Conservation (phyloP, 2,888 invertebrate genomes). For the Adelphocoris suturalis region DNA sequence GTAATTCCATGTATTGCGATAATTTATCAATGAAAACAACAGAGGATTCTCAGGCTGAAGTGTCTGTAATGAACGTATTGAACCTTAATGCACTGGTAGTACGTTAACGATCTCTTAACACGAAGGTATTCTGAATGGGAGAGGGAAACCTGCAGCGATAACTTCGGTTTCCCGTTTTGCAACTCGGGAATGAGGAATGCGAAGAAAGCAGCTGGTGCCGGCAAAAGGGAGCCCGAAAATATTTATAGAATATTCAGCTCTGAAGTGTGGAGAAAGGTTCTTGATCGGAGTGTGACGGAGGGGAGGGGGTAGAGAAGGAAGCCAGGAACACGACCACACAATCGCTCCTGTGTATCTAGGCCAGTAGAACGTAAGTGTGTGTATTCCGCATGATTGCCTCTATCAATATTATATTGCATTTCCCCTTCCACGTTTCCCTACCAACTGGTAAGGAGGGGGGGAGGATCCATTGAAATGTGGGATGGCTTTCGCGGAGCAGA, state of each 20-base stretch:
- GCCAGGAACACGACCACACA: slow-evolving; percentile 28
- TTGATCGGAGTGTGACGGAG: background rate
- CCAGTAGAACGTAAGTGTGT: background rate
- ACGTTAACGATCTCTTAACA: no score
- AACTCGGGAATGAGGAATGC: background rate
- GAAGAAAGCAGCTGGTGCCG: background rate
- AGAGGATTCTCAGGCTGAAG: no score
- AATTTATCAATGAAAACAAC: no score
- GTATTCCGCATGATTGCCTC: slow-evolving; percentile 72
- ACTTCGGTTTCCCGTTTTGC: background rate
- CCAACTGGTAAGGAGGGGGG: background rate
- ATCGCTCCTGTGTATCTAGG: background rate
- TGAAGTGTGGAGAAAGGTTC: background rate
- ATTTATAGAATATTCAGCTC: slow-evolving; percentile 60
- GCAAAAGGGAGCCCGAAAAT: slow-evolving; percentile 18
- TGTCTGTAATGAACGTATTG: no score
- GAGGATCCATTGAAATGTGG: slow-evolving; percentile 36
- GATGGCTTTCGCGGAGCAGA: slow-evolving; percentile 32
- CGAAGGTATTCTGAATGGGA: no score
- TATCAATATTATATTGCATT: slow-evolving; percentile 72
- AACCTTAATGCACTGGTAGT: no score
- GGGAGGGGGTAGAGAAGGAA: background rate
- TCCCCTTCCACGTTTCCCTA: background rate
- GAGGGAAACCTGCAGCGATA: no score
- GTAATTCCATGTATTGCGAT: no score